Conservation (phyloP, 2,797 vertebrate species). For the Natrix natrix region DNA sequence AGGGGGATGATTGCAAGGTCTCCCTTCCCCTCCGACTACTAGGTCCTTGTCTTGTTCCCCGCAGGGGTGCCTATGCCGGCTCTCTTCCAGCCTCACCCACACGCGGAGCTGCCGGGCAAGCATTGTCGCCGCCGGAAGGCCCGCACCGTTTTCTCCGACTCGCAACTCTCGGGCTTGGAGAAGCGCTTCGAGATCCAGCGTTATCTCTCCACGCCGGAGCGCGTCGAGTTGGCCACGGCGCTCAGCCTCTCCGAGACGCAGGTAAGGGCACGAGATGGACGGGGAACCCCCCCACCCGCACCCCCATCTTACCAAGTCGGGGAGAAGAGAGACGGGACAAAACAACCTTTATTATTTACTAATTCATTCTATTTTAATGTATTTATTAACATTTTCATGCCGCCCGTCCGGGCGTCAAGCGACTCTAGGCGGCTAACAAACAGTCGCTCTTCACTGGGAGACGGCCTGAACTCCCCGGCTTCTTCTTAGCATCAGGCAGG, state of each 20-base stretch:
- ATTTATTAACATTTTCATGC: neutral
- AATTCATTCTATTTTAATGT: neutral
- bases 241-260: constrained; percentile 98
- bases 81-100: constrained; percentile 89
- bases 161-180: constrained; percentile 94
- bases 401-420: neutral
- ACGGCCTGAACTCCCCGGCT: rapidly evolving
- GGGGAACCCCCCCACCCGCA: rapidly evolving
- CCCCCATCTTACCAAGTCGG: neutral
- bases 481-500: neutral
- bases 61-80: constrained; percentile 92
- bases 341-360: neutral
- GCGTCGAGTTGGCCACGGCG: constrained; percentile 94
- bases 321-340: rapidly evolving
- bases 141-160: constrained; percentile 96
- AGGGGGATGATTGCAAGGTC: rapidly evolving
- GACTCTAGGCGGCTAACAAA: neutral
- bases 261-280: constrained; percentile 68
- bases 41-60: neutral
- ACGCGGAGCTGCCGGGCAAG: constrained; percentile 90
- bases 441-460: neutral
- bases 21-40: neutral
- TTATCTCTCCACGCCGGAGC: constrained; percentile 94
- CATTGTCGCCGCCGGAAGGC: constrained; percentile 95
- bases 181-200: constrained; percentile 96